Base-by-base conservation (phyloP, 2,797 vertebrate genomes). In the Erpetoichthys calabaricus region DNA sequence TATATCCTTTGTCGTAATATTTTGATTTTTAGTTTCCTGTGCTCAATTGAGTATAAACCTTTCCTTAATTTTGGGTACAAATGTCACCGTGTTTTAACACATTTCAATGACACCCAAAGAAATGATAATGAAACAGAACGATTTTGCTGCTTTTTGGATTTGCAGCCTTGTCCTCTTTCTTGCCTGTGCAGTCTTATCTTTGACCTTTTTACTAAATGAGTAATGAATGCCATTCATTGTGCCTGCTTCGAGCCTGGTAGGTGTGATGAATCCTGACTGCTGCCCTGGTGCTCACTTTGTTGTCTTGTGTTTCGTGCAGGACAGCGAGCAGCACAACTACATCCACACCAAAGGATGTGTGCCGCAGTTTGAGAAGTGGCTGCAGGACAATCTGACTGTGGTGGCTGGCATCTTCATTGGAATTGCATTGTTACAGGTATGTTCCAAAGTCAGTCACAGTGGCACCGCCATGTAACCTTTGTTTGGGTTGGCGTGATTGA, bases 301-400 rank as follows among this genome's bases (percentile, higher is more conserved):
- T 7, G n/a, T 49, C 4, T 49, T 49, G 7, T 25, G 25, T n/a
- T n/a, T n/a, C n/a, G n/a, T 59, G 41, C 62, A 99, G 95, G 92
- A 96, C 64, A 84, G 87, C 4, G 95, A 99, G 71, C 94, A 98
- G 76, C 92, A 93, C 75, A 87, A 78, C 8, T 94, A 89, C 63
- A 98, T 99, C 77, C 89, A 98, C 67, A 95, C 92, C 44, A 99
- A 99, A 85, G 95, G 95, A 64, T 99, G 95, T 2, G 95, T 99
- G 53, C 92, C 94, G 54, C 95, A 99, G 76, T 99, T 99, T 86
- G 95, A 99, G 75, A 99, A 97, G 73, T 99, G 95, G 95, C 78
- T 99, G 59, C 94, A 97, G 72, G 95, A 98, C 73, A 97, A 99
- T 78, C 82, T 99, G 62, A 99, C 94, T n/a, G 94, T 97, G 71